phyloP scores from a whole-genome alignment of 2,888 invertebrate genomes.

The Drosophila yooni region DNA sequence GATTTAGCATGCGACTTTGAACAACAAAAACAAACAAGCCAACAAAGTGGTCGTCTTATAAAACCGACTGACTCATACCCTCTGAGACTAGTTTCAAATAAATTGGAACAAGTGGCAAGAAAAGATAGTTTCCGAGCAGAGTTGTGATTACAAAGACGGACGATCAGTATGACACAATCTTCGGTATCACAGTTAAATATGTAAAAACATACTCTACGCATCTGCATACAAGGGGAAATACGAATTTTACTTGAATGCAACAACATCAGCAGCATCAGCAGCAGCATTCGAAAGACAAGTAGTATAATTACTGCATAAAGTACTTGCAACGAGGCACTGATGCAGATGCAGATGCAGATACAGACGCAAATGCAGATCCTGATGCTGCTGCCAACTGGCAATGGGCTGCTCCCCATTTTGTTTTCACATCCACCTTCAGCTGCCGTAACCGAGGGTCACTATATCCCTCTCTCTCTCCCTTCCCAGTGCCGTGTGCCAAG shows the following conservation, averaged over 20 bases:
- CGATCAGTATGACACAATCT: neutral
- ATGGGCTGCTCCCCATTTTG: slow-evolving; percentile 6
- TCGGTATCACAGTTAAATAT: slow-evolving; percentile 5
- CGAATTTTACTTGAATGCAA: slow-evolving; percentile 64
- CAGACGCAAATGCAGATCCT: slow-evolving; percentile 6
- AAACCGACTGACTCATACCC: neutral
- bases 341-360: slow-evolving; percentile 20
- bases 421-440: neutral
- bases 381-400: slow-evolving; percentile 29
- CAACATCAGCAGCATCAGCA: slow-evolving; percentile 11
- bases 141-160: neutral
- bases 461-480: neutral
- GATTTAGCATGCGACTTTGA: slow-evolving; percentile 45
- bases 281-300: slow-evolving; percentile 65
- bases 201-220: slow-evolving; percentile 3
- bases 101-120: neutral
- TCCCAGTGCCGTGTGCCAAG: slow-evolving; percentile 27
- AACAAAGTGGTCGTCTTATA: too few relatives aligned
- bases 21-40: slow-evolving; percentile 5
- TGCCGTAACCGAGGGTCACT: slow-evolving; percentile 13
- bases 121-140: neutral
- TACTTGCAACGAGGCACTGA: slow-evolving; percentile 73
- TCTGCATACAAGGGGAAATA: slow-evolving; percentile 23
- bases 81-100: neutral
- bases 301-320: slow-evolving; percentile 79